A percentile compares a stretch with the other conserved stretches of the same genome.
Evolutionary conservation across 2,113 vertebrate species (phyloP).

Genomic region (Nymphicus hollandicus): DNA sequence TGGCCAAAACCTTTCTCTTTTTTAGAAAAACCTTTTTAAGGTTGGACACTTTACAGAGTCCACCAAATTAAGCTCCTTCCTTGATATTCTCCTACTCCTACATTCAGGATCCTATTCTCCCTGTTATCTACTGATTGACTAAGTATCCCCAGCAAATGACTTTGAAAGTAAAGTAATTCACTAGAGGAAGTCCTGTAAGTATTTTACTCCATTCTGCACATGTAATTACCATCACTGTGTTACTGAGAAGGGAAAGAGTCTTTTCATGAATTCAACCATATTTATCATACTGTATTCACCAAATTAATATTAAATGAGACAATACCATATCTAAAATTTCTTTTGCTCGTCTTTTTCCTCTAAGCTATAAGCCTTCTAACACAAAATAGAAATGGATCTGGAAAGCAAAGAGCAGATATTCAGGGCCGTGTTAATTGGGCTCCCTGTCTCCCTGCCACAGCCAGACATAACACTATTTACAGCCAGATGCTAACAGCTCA

Average conservation of each 20-base stretch:
- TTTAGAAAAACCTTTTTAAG: not conserved
- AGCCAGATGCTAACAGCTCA: constrained; percentile 55
- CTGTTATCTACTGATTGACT: not conserved
- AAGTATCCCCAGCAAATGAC: not conserved
- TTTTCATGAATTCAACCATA: not conserved
- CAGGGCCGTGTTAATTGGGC: constrained; percentile 1
- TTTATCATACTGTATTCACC: not conserved
- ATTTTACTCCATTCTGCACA: not conserved
- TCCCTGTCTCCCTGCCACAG: not conserved
- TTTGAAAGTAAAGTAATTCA: constrained; percentile 2
- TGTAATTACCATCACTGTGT: not conserved
- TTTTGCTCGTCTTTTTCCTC: not conserved
- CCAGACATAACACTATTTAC: constrained; percentile 41
- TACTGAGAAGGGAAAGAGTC: not conserved
- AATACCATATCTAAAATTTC: not conserved
- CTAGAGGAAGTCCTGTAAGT: not conserved
- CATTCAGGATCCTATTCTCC: not conserved
- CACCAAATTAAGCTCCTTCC: not conserved
- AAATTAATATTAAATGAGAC: constrained; percentile 24
- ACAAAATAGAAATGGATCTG: not conserved
- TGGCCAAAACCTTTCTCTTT: not conserved
- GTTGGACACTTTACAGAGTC: not conserved
- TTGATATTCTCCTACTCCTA: not conserved
- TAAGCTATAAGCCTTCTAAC: not conserved
- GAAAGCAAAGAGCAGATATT: constrained; percentile 2